phyloP scores from a whole-genome alignment of 1,140 invertebrate genomes.

The Cephus cinctus region DNA sequence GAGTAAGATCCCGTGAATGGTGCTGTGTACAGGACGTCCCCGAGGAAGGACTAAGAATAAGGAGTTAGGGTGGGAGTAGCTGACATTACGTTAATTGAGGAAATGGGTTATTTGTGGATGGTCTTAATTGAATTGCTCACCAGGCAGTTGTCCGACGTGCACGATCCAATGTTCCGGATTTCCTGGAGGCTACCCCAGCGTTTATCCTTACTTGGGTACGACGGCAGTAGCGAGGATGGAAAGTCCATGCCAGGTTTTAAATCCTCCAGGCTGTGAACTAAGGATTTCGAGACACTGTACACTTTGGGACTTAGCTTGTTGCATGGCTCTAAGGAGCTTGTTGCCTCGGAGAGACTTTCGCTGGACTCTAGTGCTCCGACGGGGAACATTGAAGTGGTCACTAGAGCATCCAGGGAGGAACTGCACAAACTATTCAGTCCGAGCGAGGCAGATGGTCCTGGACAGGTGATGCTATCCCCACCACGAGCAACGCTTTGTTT shows the following conservation, averaged over 20 bases:
- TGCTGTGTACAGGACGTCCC: no score
- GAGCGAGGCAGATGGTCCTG: slow-evolving; percentile 35
- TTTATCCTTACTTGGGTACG: slow-evolving; percentile 37
- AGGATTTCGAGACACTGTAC: slow-evolving; percentile 50
- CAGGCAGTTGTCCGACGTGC: not conserved
- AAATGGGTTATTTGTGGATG: no score
- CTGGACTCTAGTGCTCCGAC: slow-evolving; percentile 22
- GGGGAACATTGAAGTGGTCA: slow-evolving; percentile 26
- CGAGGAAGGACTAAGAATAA: no score
- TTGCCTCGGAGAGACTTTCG: slow-evolving; percentile 12
- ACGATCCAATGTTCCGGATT: slow-evolving; percentile 50
- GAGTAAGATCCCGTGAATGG: no score
- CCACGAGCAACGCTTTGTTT: slow-evolving; percentile 22
- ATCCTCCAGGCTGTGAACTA: slow-evolving; percentile 61
- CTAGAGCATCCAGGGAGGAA: slow-evolving; percentile 37
- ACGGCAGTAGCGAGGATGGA: slow-evolving; percentile 37
- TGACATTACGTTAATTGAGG: no score
- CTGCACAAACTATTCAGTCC: slow-evolving; percentile 23
- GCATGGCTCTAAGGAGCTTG: slow-evolving; percentile 28
- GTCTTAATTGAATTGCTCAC: no score
- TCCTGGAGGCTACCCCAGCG: slow-evolving; percentile 64
- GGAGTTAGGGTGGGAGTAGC: no score
- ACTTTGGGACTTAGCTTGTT: slow-evolving; percentile 63
- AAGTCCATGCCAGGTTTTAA: slow-evolving; percentile 48
- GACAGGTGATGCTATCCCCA: slow-evolving; percentile 40